Evolutionary conservation across 2,797 vertebrate species (phyloP), one percentile per base, ranked within the genome.

Genomic region (Gymnodraco acuticeps): DNA sequence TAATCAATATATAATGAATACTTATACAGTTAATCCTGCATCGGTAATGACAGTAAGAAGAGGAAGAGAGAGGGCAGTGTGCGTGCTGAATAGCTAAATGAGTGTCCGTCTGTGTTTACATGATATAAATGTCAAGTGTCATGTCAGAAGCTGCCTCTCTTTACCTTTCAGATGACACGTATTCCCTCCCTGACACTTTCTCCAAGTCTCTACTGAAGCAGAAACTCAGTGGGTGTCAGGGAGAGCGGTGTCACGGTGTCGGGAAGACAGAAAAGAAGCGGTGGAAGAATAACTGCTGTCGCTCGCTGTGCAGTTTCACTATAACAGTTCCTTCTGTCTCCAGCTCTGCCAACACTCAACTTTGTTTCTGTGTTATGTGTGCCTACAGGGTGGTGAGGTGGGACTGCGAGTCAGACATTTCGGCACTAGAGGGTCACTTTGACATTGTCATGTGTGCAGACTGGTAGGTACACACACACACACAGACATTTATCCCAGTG

Each of bases 371-470:
- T 67, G 63, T 0, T 89, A 42, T 81, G 56, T 88, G 82, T 93
- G 77, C 59, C 78, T 94, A 75, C 94, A 99, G 98, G 93, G 90
- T 98, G 95, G 93, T 99, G 90, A 96, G 97, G 95, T 99, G 98
- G 98, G 98, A 99, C 96, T 97, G 96, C 91, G 96, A 99, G 93
- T 93, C 92, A 82, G 97, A 99, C 90, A 95, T 99, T 90, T 96
- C 96, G 87, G 94, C 96, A 83, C 92, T 98, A 87, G 97, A 99
- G 95, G 96, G 96, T 95, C 96, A 96, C 95, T 99, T 99, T 94
- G 97, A 99, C 94, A 95, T 97, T 93, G 93, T 99, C 95, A 96
- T 99, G 96, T 99, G 98, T 94, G 97, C 98, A 91, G 98, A 99
- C 97, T 99, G 98, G 98, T 99, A 97, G 95, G 98, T 96, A 58